Base-by-base conservation (phyloP, 30 jellyfish, hydroid and myxozoan genomes). In the Turritopsis rubra region DNA sequence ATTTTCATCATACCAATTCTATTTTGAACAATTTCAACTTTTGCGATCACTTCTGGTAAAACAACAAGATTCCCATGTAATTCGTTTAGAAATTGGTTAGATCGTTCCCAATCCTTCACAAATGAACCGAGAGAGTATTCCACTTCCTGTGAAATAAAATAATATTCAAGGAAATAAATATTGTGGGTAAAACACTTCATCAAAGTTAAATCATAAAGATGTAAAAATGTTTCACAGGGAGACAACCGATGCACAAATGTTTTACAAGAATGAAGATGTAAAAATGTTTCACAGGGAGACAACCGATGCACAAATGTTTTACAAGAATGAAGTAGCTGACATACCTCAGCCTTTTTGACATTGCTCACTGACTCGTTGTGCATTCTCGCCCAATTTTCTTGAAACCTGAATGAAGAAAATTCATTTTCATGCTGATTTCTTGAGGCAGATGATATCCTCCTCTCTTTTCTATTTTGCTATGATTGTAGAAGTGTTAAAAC, bases 21-120 rank as follows among this genome's bases (percentile, higher is more conserved):
- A 1, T 80, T 53, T 77, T 93, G 95, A 26, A 95, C 96, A 81
- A 93, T 93, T 85, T 93, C 97, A 52, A 93, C 96, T 53, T 88
- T 85, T 3, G 96, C 95, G 29, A 93, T 52, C 13, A 93, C 82
- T 28, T 93, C 99, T 0, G 99, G 99, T 83, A 93, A 60, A 18
- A 94, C 95, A 31, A 83, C 89, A 28, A 93, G 84, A 53, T 93
- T 88, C 23, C 74, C 78, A 21, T 88, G 96, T 41, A 93, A 86
- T 75, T 81, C 82, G 28, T 72, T 66, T 22, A 85, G 88, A 75
- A 72, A 72, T 8, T 87, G 81, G 4, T 93, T 95, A 90, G 94
- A 93, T 70, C 80, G 82, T 53, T 73, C 73, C 96, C 96, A 93
- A 23, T 68, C 82, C 73, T 88, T 85, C 18, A 25, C 20, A 28